Conservation (phyloP, 2,113 vertebrate genomes). For the Physeter macrocephalus region DNA sequence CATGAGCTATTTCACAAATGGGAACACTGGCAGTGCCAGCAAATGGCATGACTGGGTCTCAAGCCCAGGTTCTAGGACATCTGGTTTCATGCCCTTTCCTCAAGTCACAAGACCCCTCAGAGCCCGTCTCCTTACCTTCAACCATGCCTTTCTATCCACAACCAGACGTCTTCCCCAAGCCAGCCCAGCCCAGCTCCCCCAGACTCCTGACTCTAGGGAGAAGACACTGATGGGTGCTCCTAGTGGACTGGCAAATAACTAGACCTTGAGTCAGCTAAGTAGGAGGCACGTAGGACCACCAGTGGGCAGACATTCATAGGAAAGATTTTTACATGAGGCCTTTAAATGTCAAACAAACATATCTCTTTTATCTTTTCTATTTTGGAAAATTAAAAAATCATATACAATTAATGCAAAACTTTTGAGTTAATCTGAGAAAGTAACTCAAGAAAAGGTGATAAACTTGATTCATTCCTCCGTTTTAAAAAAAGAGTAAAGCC, state of each 20-base stretch:
- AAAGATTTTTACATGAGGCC: neutral
- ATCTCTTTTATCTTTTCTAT: neutral
- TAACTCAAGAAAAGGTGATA: neutral
- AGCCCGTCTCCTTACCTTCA: neutral
- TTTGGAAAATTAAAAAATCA: conserved; percentile 19
- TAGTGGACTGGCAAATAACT: neutral
- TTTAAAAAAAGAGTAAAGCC: neutral
- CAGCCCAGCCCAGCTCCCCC: neutral
- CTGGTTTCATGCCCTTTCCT: neutral
- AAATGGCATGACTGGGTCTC: neutral
- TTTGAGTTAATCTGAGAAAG: conserved; percentile 14
- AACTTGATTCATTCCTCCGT: neutral
- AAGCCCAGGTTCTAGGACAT: neutral
- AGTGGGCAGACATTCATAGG: neutral
- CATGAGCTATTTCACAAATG: neutral
- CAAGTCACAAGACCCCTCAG: neutral
- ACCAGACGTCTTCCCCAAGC: neutral
- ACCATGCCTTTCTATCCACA: neutral
- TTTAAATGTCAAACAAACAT: neutral
- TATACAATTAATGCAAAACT: neutral
- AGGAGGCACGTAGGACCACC: neutral
- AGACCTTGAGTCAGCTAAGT: neutral
- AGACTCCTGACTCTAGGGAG: neutral
- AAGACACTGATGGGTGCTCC: neutral
- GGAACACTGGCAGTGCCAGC: neutral